Conservation (phyloP, 1,140 invertebrate species). For the Drosophila takahashii region DNA sequence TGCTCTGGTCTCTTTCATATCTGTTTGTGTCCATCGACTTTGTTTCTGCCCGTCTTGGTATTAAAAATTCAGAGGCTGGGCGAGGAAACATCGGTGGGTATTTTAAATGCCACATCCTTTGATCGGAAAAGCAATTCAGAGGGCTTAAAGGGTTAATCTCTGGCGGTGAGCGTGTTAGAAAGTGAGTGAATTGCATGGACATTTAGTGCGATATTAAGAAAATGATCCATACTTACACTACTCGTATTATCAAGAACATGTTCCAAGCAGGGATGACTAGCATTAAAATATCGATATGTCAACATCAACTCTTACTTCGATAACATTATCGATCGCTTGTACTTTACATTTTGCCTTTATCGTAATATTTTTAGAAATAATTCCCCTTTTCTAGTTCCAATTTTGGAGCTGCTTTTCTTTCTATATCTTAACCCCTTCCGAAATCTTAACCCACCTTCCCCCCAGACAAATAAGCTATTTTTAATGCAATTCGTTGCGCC, state of each 20-base stretch:
- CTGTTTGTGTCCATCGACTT: slow-evolving; percentile 23
- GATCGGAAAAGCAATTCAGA: not conserved
- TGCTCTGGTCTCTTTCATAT: slow-evolving; percentile 24
- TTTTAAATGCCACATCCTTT: slow-evolving; percentile 13
- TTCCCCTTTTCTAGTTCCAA: not conserved
- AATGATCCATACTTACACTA: too few species aligned
- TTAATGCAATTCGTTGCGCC: slow-evolving; percentile 62
- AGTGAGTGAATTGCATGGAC: not conserved
- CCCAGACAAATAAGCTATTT: slow-evolving; percentile 19
- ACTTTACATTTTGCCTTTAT: too few species aligned
- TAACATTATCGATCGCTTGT: too few species aligned
- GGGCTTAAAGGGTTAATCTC: slow-evolving; percentile 1
- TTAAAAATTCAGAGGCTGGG: slow-evolving; percentile 4
- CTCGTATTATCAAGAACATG: too few species aligned
- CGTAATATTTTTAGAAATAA: too few species aligned
- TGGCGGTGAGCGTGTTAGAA: not conserved
- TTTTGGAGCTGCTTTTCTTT: not conserved
- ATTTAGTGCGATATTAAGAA: not conserved
- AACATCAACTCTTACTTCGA: too few species aligned
- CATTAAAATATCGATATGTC: too few species aligned
- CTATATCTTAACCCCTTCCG: not conserved
- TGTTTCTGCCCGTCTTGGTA: slow-evolving; percentile 3
- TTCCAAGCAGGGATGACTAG: too few species aligned
- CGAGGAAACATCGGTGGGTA: not conserved
- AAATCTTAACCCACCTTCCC: not conserved